Percentiles rank a stretch among this genome's conserved stretches.
These are phyloP conservation scores for Drosophila nr. fundita DNA, from an alignment of 2,888 invertebrate species.

Conservation along the genomic window DNA sequence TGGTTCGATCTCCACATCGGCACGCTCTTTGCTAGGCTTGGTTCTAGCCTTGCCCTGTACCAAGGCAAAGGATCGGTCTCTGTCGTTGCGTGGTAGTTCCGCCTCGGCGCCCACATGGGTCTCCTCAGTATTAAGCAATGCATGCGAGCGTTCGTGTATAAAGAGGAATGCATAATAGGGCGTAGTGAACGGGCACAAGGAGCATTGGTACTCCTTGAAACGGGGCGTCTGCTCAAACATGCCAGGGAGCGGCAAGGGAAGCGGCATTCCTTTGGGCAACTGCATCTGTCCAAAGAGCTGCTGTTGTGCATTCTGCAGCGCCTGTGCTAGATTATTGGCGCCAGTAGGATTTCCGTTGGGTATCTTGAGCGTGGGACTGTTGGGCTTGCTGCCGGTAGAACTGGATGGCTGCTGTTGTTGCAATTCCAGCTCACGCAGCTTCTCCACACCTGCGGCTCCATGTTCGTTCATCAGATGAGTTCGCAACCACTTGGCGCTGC, in stretches of 20 bases:
- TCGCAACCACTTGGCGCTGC: slow-evolving; percentile 94
- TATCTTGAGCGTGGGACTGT: slow-evolving; percentile 84
- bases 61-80: slow-evolving; percentile 29
- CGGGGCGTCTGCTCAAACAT: slow-evolving; percentile 81
- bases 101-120: slow-evolving; percentile 39
- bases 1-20: slow-evolving; percentile 58
- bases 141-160: slow-evolving; percentile 95
- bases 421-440: slow-evolving; percentile 82
- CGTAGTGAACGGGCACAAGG: slow-evolving; percentile 95
- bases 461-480: slow-evolving; percentile 95
- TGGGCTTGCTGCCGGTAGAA: slow-evolving; percentile 76
- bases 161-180: slow-evolving; percentile 95
- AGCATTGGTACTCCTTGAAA: slow-evolving; percentile 93
- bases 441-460: slow-evolving; percentile 87
- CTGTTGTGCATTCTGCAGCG: slow-evolving; percentile 80
- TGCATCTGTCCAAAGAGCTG: slow-evolving; percentile 79
- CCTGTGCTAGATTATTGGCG: slow-evolving; percentile 82
- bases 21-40: slow-evolving; percentile 41
- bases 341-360: slow-evolving; percentile 83
- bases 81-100: slow-evolving; percentile 40
- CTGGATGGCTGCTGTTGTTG: slow-evolving; percentile 5
- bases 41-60: slow-evolving; percentile 43
- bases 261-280: slow-evolving; percentile 77
- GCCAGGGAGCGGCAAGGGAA: slow-evolving; percentile 66
- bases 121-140: slow-evolving; percentile 78